Evolutionary conservation across 2,797 vertebrate species (phyloP).

Genomic region (Fundulus diaphanus): DNA sequence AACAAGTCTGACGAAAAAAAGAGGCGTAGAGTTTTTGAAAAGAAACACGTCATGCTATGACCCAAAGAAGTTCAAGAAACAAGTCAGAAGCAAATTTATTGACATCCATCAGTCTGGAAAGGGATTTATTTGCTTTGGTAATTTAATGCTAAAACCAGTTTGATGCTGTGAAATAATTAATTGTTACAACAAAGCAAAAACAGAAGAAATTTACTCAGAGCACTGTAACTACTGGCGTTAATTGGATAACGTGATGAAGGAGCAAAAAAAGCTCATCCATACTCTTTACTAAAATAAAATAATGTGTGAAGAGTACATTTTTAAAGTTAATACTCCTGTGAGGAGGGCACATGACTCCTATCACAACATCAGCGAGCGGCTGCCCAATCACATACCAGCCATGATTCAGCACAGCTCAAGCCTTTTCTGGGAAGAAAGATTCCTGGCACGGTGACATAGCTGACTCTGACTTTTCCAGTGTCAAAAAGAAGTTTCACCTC

Average conservation of each 20-base stretch:
- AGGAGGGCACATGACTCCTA: background rate
- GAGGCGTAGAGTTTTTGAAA: background rate
- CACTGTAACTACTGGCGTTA: no score
- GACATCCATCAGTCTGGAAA: background rate
- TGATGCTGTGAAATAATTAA: background rate
- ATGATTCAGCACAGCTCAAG: background rate
- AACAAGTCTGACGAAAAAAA: background rate
- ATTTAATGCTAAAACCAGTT: background rate
- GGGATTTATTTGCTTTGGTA: background rate
- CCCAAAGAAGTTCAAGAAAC: background rate
- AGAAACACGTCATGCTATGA: background rate
- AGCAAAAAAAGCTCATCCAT: background rate
- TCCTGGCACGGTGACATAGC: background rate
- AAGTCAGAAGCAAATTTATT: background rate
- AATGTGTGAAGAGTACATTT: background rate
- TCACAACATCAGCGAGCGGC: background rate
- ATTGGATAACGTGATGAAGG: background rate
- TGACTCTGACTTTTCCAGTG: background rate
- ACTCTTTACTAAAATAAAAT: background rate
- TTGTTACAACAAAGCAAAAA: background rate
- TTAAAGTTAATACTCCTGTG: background rate
- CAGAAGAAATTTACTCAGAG: background rate
- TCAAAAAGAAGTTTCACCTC: background rate
- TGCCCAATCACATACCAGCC: conserved; percentile 4
- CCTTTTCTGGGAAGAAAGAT: background rate